Base-by-base conservation (phyloP, 2,888 invertebrate genomes). In the Candidula unifasciata region DNA sequence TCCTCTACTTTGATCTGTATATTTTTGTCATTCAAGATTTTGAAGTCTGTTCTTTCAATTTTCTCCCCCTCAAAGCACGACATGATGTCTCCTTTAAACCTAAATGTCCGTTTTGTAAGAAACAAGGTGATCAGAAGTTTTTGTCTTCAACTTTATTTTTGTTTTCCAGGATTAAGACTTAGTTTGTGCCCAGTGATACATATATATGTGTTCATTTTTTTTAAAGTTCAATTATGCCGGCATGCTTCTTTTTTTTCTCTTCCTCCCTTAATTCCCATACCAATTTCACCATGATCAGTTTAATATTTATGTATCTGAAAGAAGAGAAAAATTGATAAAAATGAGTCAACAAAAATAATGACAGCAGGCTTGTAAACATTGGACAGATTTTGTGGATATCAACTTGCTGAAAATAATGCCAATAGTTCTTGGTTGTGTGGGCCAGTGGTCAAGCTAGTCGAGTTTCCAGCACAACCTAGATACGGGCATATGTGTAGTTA, bases 91-190 rank as follows among this genome's bases (percentile, higher is more conserved):
- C 57, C 60, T 78, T 78, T 78, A 78, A 60, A 78, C 64, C 77
- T 64, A 78, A 78, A 78, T 78, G 60, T 78, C 77, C 60, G n/a
- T 60, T 78, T 78, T 78, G 57, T 78, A 78, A 78, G 60, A 78
- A 78, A 37, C 60, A 78, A 78, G 77, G 77, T 78, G 64, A 64
- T 78, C 18, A 78, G 8, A 64, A 3, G 0, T 13, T 44, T 68
- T 80, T 27, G 66, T 68, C 1, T 44, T 44, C 44, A 44, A 10
- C 8, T 44, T 44, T 74, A 18, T 52, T 35, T 80, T 79, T 60
- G 33, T 66, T 68, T 44, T 37, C 52, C 33, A 52, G 68, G 52
- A 68, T 68, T 68, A 68, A 66, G 21, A 68, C n/a, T n/a, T 80
- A 68, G 80, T 80, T 80, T 80, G 44, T 68, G 35, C 68, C 64